Evolutionary conservation across 1,140 invertebrate species (phyloP).

Genomic region (Heliothis subflexa): DNA sequence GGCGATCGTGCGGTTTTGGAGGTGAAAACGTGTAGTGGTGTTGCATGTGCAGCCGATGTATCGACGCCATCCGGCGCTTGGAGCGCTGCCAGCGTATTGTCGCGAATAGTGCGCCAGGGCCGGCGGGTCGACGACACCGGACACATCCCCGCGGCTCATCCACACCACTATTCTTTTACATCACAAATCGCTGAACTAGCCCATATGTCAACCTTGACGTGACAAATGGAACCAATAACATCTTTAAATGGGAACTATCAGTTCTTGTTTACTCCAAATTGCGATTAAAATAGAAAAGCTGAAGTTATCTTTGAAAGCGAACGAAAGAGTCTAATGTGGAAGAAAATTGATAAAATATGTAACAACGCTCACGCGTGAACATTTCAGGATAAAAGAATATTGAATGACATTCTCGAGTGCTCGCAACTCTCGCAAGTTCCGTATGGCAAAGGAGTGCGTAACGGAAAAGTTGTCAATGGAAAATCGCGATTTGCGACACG

Average conservation of each 20-base stretch:
- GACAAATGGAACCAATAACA: constrained; percentile 18
- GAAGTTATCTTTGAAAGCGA: neutral
- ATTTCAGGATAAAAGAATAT: constrained; percentile 34
- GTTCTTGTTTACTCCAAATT: neutral
- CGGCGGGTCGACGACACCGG: constrained; percentile 72
- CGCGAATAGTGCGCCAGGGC: constrained; percentile 61
- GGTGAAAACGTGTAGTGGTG: constrained; percentile 31
- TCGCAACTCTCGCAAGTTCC: constrained; percentile 4
- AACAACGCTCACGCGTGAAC: constrained; percentile 6
- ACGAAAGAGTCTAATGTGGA: constrained; percentile 2
- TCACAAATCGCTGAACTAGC: constrained; percentile 9
- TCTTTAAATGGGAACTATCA: constrained; percentile 26
- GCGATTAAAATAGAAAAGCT: neutral
- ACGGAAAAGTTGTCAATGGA: constrained; percentile 37
- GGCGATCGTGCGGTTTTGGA: constrained; percentile 10
- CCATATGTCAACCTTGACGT: constrained; percentile 19
- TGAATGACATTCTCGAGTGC: constrained; percentile 13
- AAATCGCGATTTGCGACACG: constrained; percentile 25
- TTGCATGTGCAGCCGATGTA: constrained; percentile 49
- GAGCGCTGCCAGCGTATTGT: constrained; percentile 67
- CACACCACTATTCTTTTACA: constrained; percentile 44
- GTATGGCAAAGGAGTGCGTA: constrained; percentile 4
- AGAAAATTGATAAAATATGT: constrained; percentile 30
- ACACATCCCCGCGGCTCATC: constrained; percentile 53
- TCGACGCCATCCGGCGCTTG: constrained; percentile 63